Percentiles rank a stretch among this genome's conserved stretches.
Evolutionary conservation across 2,888 invertebrate species (phyloP).

Genomic region (Agriotes lineatus): DNA sequence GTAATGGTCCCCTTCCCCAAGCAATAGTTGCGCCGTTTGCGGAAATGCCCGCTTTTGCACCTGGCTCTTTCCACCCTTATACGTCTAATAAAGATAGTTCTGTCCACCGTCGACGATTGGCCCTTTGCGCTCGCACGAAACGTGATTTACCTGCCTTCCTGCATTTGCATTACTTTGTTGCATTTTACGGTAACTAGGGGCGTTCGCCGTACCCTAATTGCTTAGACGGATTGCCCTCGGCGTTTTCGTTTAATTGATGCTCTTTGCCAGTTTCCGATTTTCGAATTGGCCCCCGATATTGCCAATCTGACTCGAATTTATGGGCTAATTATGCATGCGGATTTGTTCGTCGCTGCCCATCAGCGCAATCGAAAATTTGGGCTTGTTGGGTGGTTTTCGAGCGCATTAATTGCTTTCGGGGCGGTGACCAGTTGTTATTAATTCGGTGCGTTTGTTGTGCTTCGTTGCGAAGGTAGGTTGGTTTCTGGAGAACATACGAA

Average conservation of each 20-base stretch:
- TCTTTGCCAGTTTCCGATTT: background rate
- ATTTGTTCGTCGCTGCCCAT: too few species aligned
- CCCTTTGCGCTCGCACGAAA: background rate
- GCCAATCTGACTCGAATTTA: background rate
- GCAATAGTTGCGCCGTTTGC: slow-evolving; percentile 2
- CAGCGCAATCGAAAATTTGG: too few species aligned
- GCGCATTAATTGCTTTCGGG: too few species aligned
- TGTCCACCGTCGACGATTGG: background rate
- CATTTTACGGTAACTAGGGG: background rate
- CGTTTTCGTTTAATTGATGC: slow-evolving; percentile 12
- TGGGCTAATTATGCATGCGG: background rate
- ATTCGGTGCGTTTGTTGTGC: too few species aligned
- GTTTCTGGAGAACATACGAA: too few species aligned
- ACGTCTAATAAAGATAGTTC: background rate
- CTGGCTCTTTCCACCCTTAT: slow-evolving; percentile 19
- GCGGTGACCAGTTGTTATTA: too few species aligned
- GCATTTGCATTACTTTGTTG: background rate
- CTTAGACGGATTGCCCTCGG: slow-evolving; percentile 1
- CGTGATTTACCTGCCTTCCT: background rate
- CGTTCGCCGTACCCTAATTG: background rate
- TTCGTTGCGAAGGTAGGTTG: too few species aligned
- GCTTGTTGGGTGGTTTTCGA: too few species aligned
- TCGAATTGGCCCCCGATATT: background rate
- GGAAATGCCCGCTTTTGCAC: slow-evolving; percentile 21
- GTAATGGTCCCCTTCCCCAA: background rate